Evolutionary conservation across 1,140 invertebrate genomes (phyloP).

Genomic region (Halictus rubicundus): DNA sequence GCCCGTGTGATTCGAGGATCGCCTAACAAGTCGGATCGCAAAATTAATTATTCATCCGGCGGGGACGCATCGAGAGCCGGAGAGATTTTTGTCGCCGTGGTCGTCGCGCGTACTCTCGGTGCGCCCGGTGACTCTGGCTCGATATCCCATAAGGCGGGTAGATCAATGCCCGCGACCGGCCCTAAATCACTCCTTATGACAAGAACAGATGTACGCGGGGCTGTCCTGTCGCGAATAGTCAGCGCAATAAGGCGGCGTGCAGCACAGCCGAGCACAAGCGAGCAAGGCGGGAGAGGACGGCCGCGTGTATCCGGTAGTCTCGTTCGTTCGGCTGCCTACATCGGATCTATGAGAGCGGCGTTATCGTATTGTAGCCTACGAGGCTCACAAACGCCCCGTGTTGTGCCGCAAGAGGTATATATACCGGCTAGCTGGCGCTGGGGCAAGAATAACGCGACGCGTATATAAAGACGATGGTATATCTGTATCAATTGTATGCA

Average conservation of each 20-base stretch:
- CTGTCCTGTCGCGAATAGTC: slow-evolving; percentile 75
- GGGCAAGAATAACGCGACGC: slow-evolving; percentile 57
- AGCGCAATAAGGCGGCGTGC: slow-evolving; percentile 70
- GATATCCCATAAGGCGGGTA: slow-evolving; percentile 53
- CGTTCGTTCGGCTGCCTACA: slow-evolving; percentile 42
- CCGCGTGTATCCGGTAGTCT: slow-evolving; percentile 41
- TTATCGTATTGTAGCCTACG: slow-evolving; percentile 58
- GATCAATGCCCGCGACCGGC: slow-evolving; percentile 47
- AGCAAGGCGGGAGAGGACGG: slow-evolving; percentile 65
- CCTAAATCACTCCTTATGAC: slow-evolving; percentile 78
- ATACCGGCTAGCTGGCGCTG: slow-evolving; percentile 14
- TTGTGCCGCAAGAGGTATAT: slow-evolving; percentile 21
- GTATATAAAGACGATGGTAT: slow-evolving; percentile 78
- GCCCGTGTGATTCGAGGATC: too few relatives aligned
- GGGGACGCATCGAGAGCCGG: too few relatives aligned
- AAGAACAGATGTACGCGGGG: slow-evolving; percentile 78
- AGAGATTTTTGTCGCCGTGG: too few relatives aligned
- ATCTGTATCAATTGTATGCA: slow-evolving; percentile 82
- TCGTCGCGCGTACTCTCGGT: neutral
- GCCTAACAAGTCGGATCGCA: too few relatives aligned
- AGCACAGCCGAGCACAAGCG: neutral
- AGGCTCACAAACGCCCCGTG: slow-evolving; percentile 39
- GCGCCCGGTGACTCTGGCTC: neutral
- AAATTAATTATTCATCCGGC: neutral
- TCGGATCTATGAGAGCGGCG: slow-evolving; percentile 56